Percentiles rank a stretch among this genome's conserved stretches.
Evolutionary conservation across 2,888 invertebrate species (phyloP).

Genomic region (Coleophora deauratella): DNA sequence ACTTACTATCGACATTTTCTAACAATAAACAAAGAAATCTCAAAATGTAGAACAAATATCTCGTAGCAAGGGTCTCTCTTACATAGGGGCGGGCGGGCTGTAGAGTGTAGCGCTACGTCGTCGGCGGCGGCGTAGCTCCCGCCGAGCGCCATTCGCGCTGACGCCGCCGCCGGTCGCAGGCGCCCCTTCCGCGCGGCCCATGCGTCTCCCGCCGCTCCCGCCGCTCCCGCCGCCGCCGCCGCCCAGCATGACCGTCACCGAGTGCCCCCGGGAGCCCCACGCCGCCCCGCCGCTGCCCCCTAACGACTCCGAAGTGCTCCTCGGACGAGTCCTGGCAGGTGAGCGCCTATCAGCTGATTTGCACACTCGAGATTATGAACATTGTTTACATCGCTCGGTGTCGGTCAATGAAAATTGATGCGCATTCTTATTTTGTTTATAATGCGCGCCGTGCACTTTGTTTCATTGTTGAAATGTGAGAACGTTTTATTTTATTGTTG

Average conservation of each 20-base stretch:
- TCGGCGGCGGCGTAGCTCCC: slow-evolving; percentile 48
- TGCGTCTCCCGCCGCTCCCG: slow-evolving; percentile 49
- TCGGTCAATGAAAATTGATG: slow-evolving; percentile 13
- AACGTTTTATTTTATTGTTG: background rate
- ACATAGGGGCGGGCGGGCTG: slow-evolving; percentile 41
- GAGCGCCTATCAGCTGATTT: slow-evolving; percentile 44
- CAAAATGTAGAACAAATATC: too few relatives aligned
- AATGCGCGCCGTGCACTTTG: background rate
- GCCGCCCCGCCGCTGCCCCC: slow-evolving; percentile 30
- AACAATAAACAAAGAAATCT: too few relatives aligned
- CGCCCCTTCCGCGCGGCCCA: slow-evolving; percentile 53
- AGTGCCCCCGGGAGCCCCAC: slow-evolving; percentile 44
- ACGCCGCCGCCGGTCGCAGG: slow-evolving; percentile 69
- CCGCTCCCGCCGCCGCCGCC: slow-evolving; percentile 5
- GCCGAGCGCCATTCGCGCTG: slow-evolving; percentile 64
- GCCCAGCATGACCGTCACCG: slow-evolving; percentile 62
- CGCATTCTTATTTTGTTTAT: slow-evolving; percentile 18
- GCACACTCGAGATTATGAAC: background rate
- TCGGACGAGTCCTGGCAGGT: slow-evolving; percentile 68
- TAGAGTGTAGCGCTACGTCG: slow-evolving; percentile 50
- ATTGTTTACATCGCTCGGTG: slow-evolving; percentile 25
- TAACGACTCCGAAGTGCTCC: slow-evolving; percentile 56
- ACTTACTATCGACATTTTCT: too few relatives aligned
- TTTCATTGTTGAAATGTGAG: background rate
- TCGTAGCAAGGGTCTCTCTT: slow-evolving; percentile 24